A percentile compares a stretch with the other conserved stretches of the same genome.
Conservation (phyloP, 2,888 invertebrate genomes). For the Eurytoma californica region DNA sequence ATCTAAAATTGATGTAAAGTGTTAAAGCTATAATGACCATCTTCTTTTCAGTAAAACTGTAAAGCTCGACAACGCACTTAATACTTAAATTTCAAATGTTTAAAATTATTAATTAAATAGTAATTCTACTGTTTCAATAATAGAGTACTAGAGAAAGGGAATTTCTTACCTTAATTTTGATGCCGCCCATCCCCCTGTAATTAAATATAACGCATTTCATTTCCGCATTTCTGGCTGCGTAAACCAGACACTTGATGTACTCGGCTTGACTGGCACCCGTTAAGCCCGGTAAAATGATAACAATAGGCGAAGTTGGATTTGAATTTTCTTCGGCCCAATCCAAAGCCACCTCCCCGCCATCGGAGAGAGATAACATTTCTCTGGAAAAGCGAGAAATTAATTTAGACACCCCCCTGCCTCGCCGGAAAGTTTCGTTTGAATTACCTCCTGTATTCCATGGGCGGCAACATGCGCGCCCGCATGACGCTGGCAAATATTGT, state of each 20-base stretch:
- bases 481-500: conserved; percentile 83
- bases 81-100: too few species aligned
- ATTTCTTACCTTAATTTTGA: conserved; percentile 78
- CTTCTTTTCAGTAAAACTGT: too few species aligned
- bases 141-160: neutral
- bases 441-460: conserved; percentile 74
- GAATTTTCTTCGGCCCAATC: conserved; percentile 81
- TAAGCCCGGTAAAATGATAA: conserved; percentile 86
- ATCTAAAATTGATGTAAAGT: too few species aligned
- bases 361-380: conserved; percentile 80
- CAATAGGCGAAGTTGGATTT: conserved; percentile 77
- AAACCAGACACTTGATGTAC: conserved; percentile 84
- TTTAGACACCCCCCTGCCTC: neutral
- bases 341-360: conserved; percentile 85
- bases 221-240: conserved; percentile 79
- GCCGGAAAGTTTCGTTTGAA: too few species aligned
- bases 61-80: too few species aligned
- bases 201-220: conserved; percentile 84
- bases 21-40: too few species aligned
- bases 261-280: conserved; percentile 86
- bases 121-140: neutral
- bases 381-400: conserved; percentile 66
- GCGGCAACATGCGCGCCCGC: conserved; percentile 79
- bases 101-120: neutral
- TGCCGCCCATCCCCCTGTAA: conserved; percentile 85